Evolutionary conservation across 2,888 invertebrate species (phyloP).

Genomic region (Reticulitermes lucifugus): DNA sequence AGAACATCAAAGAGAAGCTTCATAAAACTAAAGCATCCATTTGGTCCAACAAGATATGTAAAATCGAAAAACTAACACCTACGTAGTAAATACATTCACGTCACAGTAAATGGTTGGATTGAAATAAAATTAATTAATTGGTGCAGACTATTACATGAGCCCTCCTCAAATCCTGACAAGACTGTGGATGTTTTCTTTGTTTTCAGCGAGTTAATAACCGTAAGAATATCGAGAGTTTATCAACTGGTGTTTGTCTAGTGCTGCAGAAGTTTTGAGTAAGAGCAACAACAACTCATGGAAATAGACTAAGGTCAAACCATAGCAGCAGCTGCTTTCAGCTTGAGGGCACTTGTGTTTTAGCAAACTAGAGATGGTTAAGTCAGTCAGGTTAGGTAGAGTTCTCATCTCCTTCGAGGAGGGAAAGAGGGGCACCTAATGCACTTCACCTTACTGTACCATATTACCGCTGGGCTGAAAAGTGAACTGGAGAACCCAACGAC

Average conservation of each 20-base stretch:
- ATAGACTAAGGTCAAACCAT: background rate
- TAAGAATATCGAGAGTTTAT: too few relatives aligned
- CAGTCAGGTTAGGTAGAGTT: conserved; percentile 1
- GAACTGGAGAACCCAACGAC: conserved; percentile 12
- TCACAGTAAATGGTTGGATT: too few relatives aligned
- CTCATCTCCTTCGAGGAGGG: conserved; percentile 12
- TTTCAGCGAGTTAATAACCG: too few relatives aligned
- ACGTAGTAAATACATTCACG: too few relatives aligned
- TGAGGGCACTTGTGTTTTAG: conserved; percentile 15
- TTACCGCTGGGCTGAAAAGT: conserved; percentile 18
- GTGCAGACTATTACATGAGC: too few relatives aligned
- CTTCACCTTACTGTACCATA: background rate
- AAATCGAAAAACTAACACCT: too few relatives aligned
- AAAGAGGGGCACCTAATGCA: background rate
- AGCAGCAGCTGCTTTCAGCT: background rate
- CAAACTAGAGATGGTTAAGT: conserved; percentile 8
- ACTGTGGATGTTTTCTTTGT: too few relatives aligned
- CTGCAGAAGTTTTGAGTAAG: background rate
- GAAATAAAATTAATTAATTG: too few relatives aligned
- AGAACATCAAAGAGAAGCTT: too few relatives aligned
- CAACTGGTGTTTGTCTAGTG: background rate
- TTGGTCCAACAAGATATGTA: too few relatives aligned
- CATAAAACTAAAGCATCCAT: too few relatives aligned
- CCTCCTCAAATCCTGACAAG: too few relatives aligned
- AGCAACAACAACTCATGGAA: background rate